These are phyloP conservation scores for Thomomys bottae DNA, from an alignment of 2,113 vertebrate genomes.

Conservation along the genomic window DNA sequence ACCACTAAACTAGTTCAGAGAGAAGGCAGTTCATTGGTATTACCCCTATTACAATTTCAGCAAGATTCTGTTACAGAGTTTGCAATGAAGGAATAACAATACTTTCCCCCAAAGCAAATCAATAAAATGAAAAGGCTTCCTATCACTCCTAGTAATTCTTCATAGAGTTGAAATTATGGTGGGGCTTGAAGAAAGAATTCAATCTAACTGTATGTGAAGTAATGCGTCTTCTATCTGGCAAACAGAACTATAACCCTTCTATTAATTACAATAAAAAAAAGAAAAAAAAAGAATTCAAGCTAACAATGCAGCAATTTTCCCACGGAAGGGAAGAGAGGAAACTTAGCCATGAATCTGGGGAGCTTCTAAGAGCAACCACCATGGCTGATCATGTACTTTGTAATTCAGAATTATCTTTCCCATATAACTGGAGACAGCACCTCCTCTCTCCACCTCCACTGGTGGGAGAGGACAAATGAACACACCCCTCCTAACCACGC, in stretches of 20 bases:
- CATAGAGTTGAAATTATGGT: not conserved
- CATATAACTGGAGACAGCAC: not conserved
- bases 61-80: not conserved
- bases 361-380: accelerated
- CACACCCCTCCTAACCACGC: not conserved
- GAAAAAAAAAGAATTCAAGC: not conserved
- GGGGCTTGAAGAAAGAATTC: not conserved
- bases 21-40: not conserved
- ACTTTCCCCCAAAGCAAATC: conserved; percentile 39
- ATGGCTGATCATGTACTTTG: not conserved
- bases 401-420: not conserved
- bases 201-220: too few relatives aligned
- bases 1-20: not conserved
- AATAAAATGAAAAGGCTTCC: not conserved
- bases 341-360: not conserved
- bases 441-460: not conserved
- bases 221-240: too few relatives aligned
- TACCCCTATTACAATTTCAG: not conserved
- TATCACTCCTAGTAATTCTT: not conserved
- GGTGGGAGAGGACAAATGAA: not conserved
- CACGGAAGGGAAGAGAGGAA: too few relatives aligned
- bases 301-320: not conserved
- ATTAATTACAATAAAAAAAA: too few relatives aligned
- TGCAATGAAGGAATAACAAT: not conserved
- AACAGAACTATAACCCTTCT: too few relatives aligned